A percentile compares a stretch with the other conserved stretches of the same genome.
phyloP scores from a whole-genome alignment of 2,888 invertebrate genomes.

The Chouioia cunea region DNA sequence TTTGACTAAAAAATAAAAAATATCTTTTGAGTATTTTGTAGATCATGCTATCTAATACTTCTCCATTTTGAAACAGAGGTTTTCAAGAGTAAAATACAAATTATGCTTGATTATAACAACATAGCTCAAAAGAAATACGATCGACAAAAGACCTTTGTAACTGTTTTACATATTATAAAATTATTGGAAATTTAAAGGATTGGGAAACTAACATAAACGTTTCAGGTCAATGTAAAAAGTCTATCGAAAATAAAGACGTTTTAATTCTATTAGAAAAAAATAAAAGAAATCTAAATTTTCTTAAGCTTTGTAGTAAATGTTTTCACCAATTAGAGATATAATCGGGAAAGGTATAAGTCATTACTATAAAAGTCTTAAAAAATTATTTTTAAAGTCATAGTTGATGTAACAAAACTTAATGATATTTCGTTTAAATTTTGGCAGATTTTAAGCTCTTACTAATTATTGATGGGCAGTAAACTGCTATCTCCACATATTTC shows the following conservation, averaged over 20 bases:
- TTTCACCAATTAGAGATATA: slow-evolving; percentile 28
- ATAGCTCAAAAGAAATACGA: slow-evolving; percentile 20
- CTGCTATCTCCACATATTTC: not conserved
- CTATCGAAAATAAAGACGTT: not conserved
- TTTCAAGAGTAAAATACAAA: slow-evolving; percentile 13
- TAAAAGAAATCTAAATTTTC: not conserved
- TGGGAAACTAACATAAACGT: too few species aligned
- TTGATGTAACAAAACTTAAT: too few species aligned
- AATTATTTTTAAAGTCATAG: not conserved
- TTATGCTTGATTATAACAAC: slow-evolving; percentile 28
- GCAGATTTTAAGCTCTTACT: not conserved
- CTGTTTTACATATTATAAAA: too few species aligned
- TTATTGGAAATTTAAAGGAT: too few species aligned
- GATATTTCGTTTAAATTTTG: too few species aligned
- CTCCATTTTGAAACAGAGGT: slow-evolving; percentile 16
- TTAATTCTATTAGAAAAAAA: not conserved
- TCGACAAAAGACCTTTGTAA: not conserved
- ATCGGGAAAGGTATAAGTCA: slow-evolving; percentile 34
- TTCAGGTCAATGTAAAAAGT: not conserved
- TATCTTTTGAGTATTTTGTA: slow-evolving; percentile 7
- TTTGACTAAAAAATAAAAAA: slow-evolving; percentile 7
- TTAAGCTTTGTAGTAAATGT: slow-evolving; percentile 30
- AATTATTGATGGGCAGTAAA: slow-evolving; percentile 6
- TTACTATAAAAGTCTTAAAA: slow-evolving; percentile 15
- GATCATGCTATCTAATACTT: slow-evolving; percentile 10